Percentiles rank a stretch among this genome's conserved stretches.
These are phyloP conservation scores for Zosterops borbonicus DNA, from an alignment of 2,113 vertebrate genomes.

Conservation along the genomic window DNA sequence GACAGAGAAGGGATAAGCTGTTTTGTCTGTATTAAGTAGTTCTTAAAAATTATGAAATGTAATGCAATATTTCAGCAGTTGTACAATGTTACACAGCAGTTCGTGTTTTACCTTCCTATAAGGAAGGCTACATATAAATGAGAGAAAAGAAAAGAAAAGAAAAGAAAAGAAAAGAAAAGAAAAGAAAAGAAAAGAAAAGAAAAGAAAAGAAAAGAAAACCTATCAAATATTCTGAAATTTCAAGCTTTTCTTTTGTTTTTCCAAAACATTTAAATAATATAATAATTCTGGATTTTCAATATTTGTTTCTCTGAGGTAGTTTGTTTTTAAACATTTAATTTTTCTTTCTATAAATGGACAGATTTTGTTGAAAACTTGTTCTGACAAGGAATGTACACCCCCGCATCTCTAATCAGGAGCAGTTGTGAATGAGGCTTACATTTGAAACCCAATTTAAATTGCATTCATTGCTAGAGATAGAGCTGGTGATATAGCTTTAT, in stretches of 20 bases:
- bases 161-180: not conserved
- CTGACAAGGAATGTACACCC: not conserved
- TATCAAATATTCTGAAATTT: not conserved
- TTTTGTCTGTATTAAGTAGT: not conserved
- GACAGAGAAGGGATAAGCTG: not conserved
- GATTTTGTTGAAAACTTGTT: not conserved
- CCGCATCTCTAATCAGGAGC: not conserved
- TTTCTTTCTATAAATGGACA: not conserved
- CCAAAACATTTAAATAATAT: not conserved
- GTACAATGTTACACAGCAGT: not conserved
- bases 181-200: no score
- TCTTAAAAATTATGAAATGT: not conserved
- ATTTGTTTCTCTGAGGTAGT: not conserved
- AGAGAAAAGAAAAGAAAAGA: not conserved
- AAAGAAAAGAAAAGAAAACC: no score
- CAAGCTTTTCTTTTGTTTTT: not conserved
- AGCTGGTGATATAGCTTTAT: not conserved
- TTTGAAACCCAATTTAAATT: not conserved
- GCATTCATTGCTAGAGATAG: not conserved
- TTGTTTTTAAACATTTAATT: not conserved
- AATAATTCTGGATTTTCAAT: not conserved
- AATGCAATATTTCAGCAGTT: not conserved
- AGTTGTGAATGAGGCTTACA: not conserved
- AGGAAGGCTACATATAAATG: not conserved
- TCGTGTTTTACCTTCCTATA: not conserved